These are phyloP conservation scores for Takifugu flavidus DNA, from an alignment of 2,113 vertebrate genomes.

Conservation along the genomic window DNA sequence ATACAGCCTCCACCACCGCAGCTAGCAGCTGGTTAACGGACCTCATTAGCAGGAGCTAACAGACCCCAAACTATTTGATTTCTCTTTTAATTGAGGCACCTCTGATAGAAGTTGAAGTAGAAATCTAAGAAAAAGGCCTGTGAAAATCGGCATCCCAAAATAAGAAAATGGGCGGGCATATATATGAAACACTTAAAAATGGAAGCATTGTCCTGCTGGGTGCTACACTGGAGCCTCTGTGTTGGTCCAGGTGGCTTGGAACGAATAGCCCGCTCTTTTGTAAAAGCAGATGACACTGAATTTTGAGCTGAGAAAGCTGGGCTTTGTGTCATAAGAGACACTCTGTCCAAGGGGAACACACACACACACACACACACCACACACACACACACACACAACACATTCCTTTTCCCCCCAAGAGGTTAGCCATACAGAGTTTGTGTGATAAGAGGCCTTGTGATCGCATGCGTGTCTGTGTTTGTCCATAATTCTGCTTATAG, in stretches of 20 bases:
- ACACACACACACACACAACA: conserved; percentile 51
- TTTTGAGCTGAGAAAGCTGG: conserved; percentile 73
- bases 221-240: conserved; percentile 68
- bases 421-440: conserved; percentile 53
- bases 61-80: too few species aligned
- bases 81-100: background rate
- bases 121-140: conserved; percentile 10
- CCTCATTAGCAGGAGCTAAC: too few species aligned
- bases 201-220: conserved; percentile 59
- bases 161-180: conserved; percentile 44
- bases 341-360: conserved; percentile 56
- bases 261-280: conserved; percentile 63
- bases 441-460: conserved; percentile 67
- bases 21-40: too few species aligned
- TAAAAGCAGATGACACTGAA: conserved; percentile 73
- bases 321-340: conserved; percentile 72
- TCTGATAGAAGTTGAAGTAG: background rate
- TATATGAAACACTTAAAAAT: conserved; percentile 56
- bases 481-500: conserved; percentile 31
- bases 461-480: conserved; percentile 54
- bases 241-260: conserved; percentile 70
- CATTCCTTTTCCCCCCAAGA: conserved; percentile 49
- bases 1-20: too few species aligned
- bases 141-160: conserved; percentile 21
- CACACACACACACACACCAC: conserved; percentile 52